Base-by-base conservation (phyloP, 2,888 invertebrate genomes). In the Linhomoeus sp. region DNA sequence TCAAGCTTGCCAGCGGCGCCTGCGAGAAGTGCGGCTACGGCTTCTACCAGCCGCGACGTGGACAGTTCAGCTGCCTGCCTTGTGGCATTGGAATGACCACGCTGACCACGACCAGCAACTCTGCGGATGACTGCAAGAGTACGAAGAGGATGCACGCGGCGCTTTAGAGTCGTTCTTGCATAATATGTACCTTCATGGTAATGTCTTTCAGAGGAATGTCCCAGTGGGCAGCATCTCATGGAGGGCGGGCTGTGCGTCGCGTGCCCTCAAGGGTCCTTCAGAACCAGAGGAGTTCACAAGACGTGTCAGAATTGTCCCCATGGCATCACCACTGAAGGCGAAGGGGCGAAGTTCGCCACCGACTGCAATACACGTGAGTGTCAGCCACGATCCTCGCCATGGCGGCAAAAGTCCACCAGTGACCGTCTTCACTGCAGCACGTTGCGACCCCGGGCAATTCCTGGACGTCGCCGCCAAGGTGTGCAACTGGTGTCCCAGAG, bases 401-500 rank as follows among this genome's bases (percentile, higher is more conserved):
- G 5, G 29, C 12, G 29, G n/a, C n/a, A n/a, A n/a, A 5, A 29
- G 29, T 29, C 7, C 29, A 29, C 7, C n/a, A n/a, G n/a, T n/a
- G n/a, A n/a, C n/a, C n/a, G n/a, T n/a, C n/a, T n/a, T n/a, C n/a
- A n/a, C n/a, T n/a, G n/a, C 63, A 72, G 81, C 67, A 20, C 55
- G 61, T 33, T 92, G 90, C 63, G 82, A 85, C 3, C 80, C 85
- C 50, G 90, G 88, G 47, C 79, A 79, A 20, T 85, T 80, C 67
- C 73, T 90, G 56, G 85, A 88, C 66, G 78, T 77, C 23, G 82
- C 81, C 0, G 79, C 80, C 1, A 73, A 81, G 51, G 86, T 87
- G 49, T 94, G 94, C 66, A 81, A 82, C 1, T 78, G 81, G 63
- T 94, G 94, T 64, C 80, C 83, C 1, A 75, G 79, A 57, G 94